A percentile compares a stretch with the other conserved stretches of the same genome.
Evolutionary conservation across 2,797 vertebrate genomes (phyloP).

Genomic region (Anniella stebbinsi): DNA sequence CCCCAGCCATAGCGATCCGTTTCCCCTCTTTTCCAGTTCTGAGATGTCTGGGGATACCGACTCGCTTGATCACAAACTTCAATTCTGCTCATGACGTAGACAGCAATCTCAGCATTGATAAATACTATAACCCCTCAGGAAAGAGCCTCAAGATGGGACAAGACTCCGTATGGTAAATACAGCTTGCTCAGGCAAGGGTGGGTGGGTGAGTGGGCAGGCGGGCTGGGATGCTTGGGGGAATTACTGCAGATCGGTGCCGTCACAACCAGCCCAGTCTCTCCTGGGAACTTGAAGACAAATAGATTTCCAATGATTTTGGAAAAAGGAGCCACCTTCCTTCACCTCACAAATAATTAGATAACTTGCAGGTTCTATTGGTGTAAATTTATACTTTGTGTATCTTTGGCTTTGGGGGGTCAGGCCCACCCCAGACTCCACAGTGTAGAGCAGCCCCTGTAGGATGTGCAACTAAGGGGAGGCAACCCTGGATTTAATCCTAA

Average conservation of each 20-base stretch:
- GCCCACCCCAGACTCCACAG: neutral
- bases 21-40: constrained; percentile 79
- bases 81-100: constrained; percentile 88
- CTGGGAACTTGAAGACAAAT: neutral
- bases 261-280: neutral
- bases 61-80: constrained; percentile 88
- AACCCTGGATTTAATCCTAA: no score
- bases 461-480: neutral
- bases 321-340: neutral
- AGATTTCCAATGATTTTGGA: neutral
- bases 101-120: constrained; percentile 84
- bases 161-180: constrained; percentile 90
- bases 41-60: constrained; percentile 89
- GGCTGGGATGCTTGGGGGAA: neutral
- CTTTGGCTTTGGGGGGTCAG: neutral
- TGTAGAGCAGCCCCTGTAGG: neutral
- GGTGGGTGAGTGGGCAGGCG: no score
- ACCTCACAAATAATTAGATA: no score
- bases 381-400: neutral
- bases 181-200: no score
- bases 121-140: constrained; percentile 79
- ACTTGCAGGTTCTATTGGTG: neutral
- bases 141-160: constrained; percentile 48
- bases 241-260: neutral
- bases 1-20: neutral